Percentiles rank a stretch among this genome's conserved stretches.
Evolutionary conservation across 1,140 invertebrate species (phyloP).

Genomic region (Euura lappo): DNA sequence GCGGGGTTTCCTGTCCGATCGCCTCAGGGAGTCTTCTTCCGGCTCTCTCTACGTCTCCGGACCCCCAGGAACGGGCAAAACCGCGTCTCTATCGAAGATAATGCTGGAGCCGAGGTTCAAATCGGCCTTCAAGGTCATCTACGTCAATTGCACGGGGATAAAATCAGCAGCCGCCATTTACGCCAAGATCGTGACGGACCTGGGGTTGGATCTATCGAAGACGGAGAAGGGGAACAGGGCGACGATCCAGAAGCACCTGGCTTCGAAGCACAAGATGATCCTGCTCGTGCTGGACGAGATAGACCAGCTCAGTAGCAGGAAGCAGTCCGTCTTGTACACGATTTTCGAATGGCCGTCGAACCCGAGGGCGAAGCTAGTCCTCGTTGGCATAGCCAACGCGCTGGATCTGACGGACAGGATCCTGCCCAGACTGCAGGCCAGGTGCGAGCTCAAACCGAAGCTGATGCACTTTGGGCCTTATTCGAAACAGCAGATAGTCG

Average conservation of each 20-base stretch:
- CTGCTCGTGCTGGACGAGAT: slow-evolving; percentile 95
- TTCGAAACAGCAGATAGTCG: slow-evolving; percentile 84
- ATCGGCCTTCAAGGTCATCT: slow-evolving; percentile 70
- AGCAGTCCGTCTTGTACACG: slow-evolving; percentile 88
- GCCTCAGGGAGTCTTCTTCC: slow-evolving; percentile 71
- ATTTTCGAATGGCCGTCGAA: slow-evolving; percentile 93
- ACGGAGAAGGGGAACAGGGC: slow-evolving; percentile 67
- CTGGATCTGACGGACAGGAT: slow-evolving; percentile 93
- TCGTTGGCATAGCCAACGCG: slow-evolving; percentile 96
- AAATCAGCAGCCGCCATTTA: slow-evolving; percentile 78
- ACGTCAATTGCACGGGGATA: slow-evolving; percentile 84
- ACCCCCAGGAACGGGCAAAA: slow-evolving; percentile 96
- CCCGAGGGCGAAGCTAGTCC: slow-evolving; percentile 72
- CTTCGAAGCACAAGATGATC: slow-evolving; percentile 68
- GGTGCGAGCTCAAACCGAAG: slow-evolving; percentile 71
- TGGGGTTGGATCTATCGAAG: slow-evolving; percentile 62
- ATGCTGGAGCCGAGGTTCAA: slow-evolving; percentile 67
- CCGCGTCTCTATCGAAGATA: slow-evolving; percentile 81
- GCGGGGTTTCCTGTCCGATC: slow-evolving; percentile 70
- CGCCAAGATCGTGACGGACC: slow-evolving; percentile 70
- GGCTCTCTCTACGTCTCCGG: slow-evolving; percentile 93
- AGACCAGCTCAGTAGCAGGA: slow-evolving; percentile 85
- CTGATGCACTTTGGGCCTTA: slow-evolving; percentile 95
- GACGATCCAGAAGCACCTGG: slow-evolving; percentile 72
- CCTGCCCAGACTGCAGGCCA: slow-evolving; percentile 82